Conservation (phyloP, 37 sponge, comb jelly and placozoan species). For the Hexactinellida sp. region DNA sequence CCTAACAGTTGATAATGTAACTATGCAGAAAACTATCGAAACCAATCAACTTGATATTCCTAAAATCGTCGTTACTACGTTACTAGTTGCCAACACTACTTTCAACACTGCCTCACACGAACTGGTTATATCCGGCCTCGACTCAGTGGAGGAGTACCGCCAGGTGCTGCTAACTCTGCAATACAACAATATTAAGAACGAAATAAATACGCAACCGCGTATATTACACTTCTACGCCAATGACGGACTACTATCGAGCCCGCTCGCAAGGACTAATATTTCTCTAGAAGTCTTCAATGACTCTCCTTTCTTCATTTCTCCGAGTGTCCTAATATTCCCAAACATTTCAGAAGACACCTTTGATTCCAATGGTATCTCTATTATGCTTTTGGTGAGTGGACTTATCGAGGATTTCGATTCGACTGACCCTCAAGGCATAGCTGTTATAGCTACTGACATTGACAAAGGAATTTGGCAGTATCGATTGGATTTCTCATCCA, state of each 20-base stretch:
- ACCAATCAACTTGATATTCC: constrained; percentile 17
- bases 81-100: constrained; percentile 37
- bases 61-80: constrained; percentile 30
- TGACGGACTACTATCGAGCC: constrained; percentile 53
- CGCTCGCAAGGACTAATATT: constrained; percentile 32
- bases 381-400: constrained; percentile 28
- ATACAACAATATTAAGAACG: constrained; percentile 58
- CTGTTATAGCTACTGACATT: constrained; percentile 41
- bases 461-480: constrained; percentile 60
- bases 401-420: constrained; percentile 64
- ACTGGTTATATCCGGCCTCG: constrained; percentile 52
- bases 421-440: constrained; percentile 37
- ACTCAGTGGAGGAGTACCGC: constrained; percentile 43
- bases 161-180: constrained; percentile 38
- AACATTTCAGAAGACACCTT: constrained; percentile 47
- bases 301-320: constrained; percentile 49
- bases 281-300: constrained; percentile 46
- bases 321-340: constrained; percentile 30
- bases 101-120: constrained; percentile 23
- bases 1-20: constrained; percentile 33
- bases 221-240: constrained; percentile 36
- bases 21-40: constrained; percentile 17
- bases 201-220: constrained; percentile 21
- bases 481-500: background rate
- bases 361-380: constrained; percentile 33